Conservation (phyloP, 2,888 invertebrate genomes). For the Gonocerus acuteangulatus region DNA sequence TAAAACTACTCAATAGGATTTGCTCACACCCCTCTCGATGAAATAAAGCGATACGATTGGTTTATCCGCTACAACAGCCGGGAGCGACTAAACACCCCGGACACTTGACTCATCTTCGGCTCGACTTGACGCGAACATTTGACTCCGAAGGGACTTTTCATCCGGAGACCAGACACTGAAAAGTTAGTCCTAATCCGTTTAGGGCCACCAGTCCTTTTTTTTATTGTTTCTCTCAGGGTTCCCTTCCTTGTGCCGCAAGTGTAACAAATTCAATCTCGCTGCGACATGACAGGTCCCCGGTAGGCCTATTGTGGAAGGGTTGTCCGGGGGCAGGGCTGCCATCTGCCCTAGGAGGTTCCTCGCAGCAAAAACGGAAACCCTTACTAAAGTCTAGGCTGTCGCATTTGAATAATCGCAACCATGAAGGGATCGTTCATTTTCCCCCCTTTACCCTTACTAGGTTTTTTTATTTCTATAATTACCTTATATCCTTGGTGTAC, state of each 20-base stretch:
- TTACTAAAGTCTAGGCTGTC: not conserved
- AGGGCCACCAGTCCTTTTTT: not conserved
- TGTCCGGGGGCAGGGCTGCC: not conserved
- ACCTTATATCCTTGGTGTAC: no score
- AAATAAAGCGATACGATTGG: no score
- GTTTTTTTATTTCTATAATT: no score
- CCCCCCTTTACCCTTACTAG: no score
- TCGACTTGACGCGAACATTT: no score
- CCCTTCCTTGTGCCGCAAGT: conserved; percentile 10
- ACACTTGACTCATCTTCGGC: no score
- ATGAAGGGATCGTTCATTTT: no score
- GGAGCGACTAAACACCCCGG: no score
- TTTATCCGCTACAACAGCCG: no score
- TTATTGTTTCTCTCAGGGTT: not conserved
- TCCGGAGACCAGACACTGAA: not conserved
- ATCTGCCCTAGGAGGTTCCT: conserved; percentile 1
- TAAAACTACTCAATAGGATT: no score
- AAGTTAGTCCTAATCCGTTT: conserved; percentile 14
- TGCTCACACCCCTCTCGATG: no score
- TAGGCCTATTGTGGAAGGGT: not conserved
- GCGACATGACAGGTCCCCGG: conserved; percentile 9
- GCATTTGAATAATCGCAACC: conserved; percentile 15
- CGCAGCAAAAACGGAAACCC: conserved; percentile 9
- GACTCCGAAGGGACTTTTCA: not conserved
- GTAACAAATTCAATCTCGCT: conserved; percentile 13